phyloP scores from a whole-genome alignment of 2,888 invertebrate genomes.

The Apodemia mormo region DNA sequence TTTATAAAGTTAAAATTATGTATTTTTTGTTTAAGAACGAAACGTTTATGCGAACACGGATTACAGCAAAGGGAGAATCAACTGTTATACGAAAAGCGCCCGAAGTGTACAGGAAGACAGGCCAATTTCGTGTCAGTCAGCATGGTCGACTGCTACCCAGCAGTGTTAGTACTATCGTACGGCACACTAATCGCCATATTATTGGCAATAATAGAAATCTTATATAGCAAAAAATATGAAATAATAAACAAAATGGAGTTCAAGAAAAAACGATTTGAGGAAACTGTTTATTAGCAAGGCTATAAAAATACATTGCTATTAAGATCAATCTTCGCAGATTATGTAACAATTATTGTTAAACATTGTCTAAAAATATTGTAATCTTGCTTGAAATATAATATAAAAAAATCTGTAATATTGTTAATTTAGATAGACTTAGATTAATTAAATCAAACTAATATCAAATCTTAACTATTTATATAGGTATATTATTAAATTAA shows the following conservation, averaged over 20 bases:
- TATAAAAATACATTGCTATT: neutral
- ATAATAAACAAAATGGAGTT: conserved; percentile 33
- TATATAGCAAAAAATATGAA: conserved; percentile 44
- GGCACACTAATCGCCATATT: conserved; percentile 53
- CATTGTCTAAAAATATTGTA: too few relatives aligned
- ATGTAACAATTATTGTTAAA: neutral
- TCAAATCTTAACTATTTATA: too few relatives aligned
- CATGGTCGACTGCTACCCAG: conserved; percentile 82
- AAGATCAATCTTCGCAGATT: neutral
- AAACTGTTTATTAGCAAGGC: conserved; percentile 1
- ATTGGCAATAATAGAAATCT: conserved; percentile 52
- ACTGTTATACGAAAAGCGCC: conserved; percentile 83
- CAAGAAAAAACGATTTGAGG: neutral
- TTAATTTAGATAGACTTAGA: too few relatives aligned
- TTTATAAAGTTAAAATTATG: neutral
- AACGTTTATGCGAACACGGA: conserved; percentile 74
- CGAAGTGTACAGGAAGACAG: conserved; percentile 82
- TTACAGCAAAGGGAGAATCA: conserved; percentile 82
- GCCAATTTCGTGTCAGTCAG: conserved; percentile 85
- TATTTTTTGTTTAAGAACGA: conserved; percentile 47
- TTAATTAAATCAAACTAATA: too few relatives aligned
- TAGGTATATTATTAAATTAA: too few relatives aligned
- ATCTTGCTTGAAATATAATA: too few relatives aligned
- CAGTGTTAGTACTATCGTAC: conserved; percentile 61
- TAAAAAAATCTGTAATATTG: too few relatives aligned